Conservation (phyloP, 1,140 invertebrate species). For the Caenorhabditis inopinata region DNA sequence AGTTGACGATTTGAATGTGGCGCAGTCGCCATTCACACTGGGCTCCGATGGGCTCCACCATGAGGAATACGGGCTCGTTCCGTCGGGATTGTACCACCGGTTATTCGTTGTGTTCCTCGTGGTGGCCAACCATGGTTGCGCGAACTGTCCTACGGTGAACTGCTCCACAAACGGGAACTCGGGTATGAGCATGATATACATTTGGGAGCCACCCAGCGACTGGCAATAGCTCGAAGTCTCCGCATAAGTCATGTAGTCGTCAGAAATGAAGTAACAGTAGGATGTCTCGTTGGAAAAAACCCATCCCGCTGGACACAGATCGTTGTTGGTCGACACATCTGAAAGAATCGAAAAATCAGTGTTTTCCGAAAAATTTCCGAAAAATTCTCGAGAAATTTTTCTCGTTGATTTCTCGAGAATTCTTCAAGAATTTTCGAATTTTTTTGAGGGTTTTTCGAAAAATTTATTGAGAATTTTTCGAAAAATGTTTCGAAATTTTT, state of each 20-base stretch:
- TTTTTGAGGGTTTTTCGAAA: no score
- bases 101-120: neutral
- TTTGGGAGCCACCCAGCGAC: neutral
- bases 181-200: neutral
- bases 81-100: neutral
- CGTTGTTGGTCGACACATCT: neutral
- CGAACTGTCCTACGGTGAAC: neutral
- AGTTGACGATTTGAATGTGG: neutral
- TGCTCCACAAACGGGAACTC: neutral
- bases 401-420: no score
- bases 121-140: neutral
- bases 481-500: no score
- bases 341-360: no score
- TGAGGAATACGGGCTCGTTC: neutral
- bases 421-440: no score
- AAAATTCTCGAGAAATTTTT: no score
- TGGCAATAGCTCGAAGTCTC: neutral
- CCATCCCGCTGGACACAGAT: neutral
- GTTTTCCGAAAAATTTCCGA: no score
- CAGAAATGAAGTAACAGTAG: neutral
- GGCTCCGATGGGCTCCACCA: neutral
- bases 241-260: neutral
- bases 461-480: no score
- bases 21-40: neutral
- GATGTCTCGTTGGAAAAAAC: neutral